Conservation (phyloP, 2,797 vertebrate genomes). For the Todus mexicanus region DNA sequence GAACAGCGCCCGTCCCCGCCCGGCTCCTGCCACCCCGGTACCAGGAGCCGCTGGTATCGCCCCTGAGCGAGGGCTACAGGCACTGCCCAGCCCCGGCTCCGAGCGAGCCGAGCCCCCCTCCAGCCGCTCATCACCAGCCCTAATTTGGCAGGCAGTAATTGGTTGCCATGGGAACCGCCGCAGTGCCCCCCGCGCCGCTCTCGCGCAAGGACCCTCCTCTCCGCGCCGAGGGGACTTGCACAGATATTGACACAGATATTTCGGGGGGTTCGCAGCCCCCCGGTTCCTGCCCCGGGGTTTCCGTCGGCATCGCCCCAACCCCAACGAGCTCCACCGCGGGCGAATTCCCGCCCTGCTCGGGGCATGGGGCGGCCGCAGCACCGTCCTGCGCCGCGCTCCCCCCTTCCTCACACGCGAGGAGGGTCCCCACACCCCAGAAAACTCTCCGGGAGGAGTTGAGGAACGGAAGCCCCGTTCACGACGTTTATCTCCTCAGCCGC, state of each 20-base stretch:
- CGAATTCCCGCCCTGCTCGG: fast-evolving
- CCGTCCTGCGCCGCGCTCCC: background rate
- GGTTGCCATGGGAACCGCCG: slow-evolving; percentile 78
- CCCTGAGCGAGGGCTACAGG: too few relatives aligned
- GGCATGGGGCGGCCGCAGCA: too few relatives aligned
- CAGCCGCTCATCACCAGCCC: slow-evolving; percentile 67
- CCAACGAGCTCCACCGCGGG: background rate
- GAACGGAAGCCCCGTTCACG: background rate
- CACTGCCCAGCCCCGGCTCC: too few relatives aligned
- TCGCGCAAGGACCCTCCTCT: slow-evolving; percentile 69
- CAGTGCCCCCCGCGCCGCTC: slow-evolving; percentile 57
- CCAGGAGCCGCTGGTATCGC: too few relatives aligned
- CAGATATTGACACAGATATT: too few relatives aligned
- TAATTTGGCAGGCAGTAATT: slow-evolving; percentile 77
- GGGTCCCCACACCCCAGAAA: background rate
- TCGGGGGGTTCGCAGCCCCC: background rate
- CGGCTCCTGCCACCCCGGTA: too few relatives aligned
- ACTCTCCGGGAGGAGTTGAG: background rate
- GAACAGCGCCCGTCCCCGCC: background rate
- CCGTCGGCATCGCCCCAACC: fast-evolving
- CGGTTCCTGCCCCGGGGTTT: background rate
- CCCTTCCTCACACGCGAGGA: too few relatives aligned
- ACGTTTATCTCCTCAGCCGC: background rate
- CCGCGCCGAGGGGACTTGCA: slow-evolving; percentile 37
- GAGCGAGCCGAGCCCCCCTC: slow-evolving; percentile 38